phyloP scores from a whole-genome alignment of 1,140 invertebrate genomes.

The Eciton burchellii region DNA sequence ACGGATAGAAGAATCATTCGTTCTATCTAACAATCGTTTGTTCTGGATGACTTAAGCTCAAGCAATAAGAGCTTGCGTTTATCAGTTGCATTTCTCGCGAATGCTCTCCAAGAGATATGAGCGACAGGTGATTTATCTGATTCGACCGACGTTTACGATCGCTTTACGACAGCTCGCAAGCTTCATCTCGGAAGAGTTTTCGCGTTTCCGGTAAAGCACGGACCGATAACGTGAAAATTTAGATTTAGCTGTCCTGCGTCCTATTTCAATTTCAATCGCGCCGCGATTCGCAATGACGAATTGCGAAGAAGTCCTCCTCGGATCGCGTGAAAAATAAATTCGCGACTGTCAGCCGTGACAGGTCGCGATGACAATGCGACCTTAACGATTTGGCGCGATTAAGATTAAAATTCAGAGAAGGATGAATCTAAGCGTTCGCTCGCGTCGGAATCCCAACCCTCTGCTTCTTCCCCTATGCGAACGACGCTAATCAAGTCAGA shows the following conservation, averaged over 20 bases:
- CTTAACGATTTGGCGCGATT: constrained; percentile 45
- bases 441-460: constrained; percentile 1
- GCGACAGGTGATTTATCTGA: background rate
- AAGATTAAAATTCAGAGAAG: constrained; percentile 14
- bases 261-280: background rate
- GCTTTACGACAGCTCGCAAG: no score
- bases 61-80: background rate
- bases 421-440: constrained; percentile 32
- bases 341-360: background rate
- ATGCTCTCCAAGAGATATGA: background rate
- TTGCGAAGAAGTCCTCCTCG: background rate
- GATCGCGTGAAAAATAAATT: constrained; percentile 31
- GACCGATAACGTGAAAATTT: background rate
- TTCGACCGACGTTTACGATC: background rate
- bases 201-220: background rate
- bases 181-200: background rate
- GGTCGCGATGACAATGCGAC: constrained; percentile 21
- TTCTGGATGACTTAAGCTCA: background rate
- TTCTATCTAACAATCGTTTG: no score
- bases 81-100: background rate
- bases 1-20: background rate
- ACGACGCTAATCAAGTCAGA: constrained; percentile 27
- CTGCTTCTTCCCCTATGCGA: background rate
- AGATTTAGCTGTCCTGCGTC: background rate
- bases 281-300: background rate